phyloP scores from a whole-genome alignment of 2,888 invertebrate genomes.

The Tiliacea aurago region DNA sequence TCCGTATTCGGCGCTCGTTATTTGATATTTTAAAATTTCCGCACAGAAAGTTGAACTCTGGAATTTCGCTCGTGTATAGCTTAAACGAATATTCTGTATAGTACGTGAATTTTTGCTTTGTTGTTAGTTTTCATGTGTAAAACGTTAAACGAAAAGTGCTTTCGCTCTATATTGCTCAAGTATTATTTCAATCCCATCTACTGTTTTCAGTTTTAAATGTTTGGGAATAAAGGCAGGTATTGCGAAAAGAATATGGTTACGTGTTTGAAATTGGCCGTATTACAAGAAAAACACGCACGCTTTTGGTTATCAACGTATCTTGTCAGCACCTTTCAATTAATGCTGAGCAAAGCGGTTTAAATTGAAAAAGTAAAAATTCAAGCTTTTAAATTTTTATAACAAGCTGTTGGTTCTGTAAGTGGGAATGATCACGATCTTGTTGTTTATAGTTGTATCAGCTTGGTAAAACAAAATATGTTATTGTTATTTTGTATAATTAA shows the following conservation, averaged over 20 bases:
- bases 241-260: conserved; percentile 62
- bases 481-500: no score
- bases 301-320: conserved; percentile 82
- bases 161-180: conserved; percentile 25
- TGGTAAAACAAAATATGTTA: neutral
- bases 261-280: conserved; percentile 80
- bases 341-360: conserved; percentile 73
- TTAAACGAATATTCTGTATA: conserved; percentile 44
- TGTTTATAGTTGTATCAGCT: neutral
- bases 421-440: conserved; percentile 13
- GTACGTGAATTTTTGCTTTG: conserved; percentile 35
- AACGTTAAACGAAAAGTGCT: conserved; percentile 20
- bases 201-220: conserved; percentile 49
- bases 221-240: conserved; percentile 43
- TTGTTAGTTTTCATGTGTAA: conserved; percentile 34
- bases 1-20: conserved; percentile 63
- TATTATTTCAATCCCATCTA: conserved; percentile 26
- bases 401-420: conserved; percentile 29
- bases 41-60: conserved; percentile 42
- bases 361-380: conserved; percentile 71
- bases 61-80: conserved; percentile 42
- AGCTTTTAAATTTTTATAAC: conserved; percentile 61
- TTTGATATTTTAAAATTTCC: conserved; percentile 64
- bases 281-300: conserved; percentile 84
- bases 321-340: conserved; percentile 83